Conservation (phyloP, 2,113 vertebrate genomes). For the Gymnorhina tibicen region DNA sequence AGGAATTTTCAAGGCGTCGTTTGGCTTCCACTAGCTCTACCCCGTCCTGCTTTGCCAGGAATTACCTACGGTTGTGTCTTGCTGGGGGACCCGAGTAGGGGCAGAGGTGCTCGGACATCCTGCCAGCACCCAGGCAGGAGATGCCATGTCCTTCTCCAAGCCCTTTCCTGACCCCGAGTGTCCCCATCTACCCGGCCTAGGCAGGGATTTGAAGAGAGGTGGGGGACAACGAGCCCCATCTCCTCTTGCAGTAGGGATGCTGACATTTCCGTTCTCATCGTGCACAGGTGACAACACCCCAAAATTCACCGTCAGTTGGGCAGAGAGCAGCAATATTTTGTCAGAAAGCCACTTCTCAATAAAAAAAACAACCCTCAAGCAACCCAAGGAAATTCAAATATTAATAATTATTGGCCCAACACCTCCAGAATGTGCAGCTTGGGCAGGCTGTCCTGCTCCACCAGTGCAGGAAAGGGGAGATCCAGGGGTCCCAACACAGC, state of each 20-base stretch:
- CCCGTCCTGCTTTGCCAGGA: background rate
- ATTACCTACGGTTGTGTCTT: background rate
- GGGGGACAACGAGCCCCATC: background rate
- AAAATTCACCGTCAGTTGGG: background rate
- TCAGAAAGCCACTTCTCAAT: background rate
- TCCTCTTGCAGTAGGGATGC: background rate
- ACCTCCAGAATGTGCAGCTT: background rate
- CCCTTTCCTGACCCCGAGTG: background rate
- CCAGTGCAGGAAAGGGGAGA: background rate
- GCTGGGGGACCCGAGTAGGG: background rate
- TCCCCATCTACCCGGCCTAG: background rate
- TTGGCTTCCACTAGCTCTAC: background rate
- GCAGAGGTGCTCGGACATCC: background rate
- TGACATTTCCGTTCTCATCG: background rate
- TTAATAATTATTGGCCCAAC: background rate
- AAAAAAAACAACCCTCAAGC: background rate
- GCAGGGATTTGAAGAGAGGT: background rate
- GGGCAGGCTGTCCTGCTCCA: background rate
- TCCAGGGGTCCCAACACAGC: background rate
- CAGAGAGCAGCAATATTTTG: background rate
- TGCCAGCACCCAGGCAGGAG: background rate
- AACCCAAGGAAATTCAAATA: background rate
- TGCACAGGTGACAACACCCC: background rate
- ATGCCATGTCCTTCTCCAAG: background rate
- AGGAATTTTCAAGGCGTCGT: background rate